Percentiles rank a stretch among this genome's conserved stretches.
phyloP scores from a whole-genome alignment of 2,797 vertebrate species.

The Lophius americanus region DNA sequence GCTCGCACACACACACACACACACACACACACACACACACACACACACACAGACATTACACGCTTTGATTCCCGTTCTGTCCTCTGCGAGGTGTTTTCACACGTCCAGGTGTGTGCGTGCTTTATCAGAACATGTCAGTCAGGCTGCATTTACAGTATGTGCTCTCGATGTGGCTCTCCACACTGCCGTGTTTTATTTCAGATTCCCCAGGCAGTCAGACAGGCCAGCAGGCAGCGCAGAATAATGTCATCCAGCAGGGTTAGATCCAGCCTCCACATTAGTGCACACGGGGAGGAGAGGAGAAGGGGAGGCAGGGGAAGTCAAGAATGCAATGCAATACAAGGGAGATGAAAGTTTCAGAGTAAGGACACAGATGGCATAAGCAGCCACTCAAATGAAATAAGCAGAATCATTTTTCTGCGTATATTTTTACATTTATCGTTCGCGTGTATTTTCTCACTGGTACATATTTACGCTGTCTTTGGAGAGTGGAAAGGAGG shows the following conservation, averaged over 20 bases:
- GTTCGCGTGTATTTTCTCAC: too few species aligned
- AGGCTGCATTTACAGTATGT: slow-evolving; percentile 67
- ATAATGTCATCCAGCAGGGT: slow-evolving; percentile 78
- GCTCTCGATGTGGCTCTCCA: slow-evolving; percentile 61
- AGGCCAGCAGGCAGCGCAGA: slow-evolving; percentile 71
- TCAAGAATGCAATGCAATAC: slow-evolving; percentile 35
- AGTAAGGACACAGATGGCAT: too few species aligned
- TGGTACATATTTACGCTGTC: slow-evolving; percentile 7
- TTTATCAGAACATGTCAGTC: slow-evolving; percentile 72
- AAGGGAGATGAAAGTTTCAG: slow-evolving; percentile 9
- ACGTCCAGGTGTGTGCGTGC: slow-evolving; percentile 26
- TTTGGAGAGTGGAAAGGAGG: slow-evolving; percentile 18
- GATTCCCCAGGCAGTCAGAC: slow-evolving; percentile 72
- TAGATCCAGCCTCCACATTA: slow-evolving; percentile 72
- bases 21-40: background rate
- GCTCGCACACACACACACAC: slow-evolving; percentile 38
- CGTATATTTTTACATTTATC: background rate
- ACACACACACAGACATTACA: too few species aligned
- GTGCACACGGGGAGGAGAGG: slow-evolving; percentile 29
- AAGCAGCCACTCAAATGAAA: too few species aligned
- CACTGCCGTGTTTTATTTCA: slow-evolving; percentile 77
- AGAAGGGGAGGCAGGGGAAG: slow-evolving; percentile 23
- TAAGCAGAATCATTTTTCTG: background rate
- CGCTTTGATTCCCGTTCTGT: slow-evolving; percentile 64
- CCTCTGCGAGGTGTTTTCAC: slow-evolving; percentile 49